Base-by-base conservation (phyloP, 2,888 invertebrate genomes). In the Corythucha ciliata region DNA sequence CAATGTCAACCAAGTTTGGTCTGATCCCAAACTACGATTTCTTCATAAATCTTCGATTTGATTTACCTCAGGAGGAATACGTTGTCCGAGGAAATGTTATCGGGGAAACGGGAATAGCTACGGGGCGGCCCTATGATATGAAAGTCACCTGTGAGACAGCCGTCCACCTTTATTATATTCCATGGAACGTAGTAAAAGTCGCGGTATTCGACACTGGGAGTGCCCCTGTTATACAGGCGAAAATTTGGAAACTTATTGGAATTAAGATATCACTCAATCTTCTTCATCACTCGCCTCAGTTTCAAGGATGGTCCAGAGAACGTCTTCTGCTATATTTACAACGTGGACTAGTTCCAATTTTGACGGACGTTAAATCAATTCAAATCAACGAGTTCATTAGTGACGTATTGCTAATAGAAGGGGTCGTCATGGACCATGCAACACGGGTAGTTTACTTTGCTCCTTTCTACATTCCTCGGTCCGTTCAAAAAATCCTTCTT, bases 331-430 rank as follows among this genome's bases (percentile, higher is more conserved):
- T 48, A 32, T 55, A 55, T 16, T 33, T 55, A 12, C 37, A 51
- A 24, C 36, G 48, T 33, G 27, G 47, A 2, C 22, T 51, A 12
- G 52, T 55, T 6, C 52, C 48, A 5, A 40, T 29, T 25, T 8
- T 55, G 5, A 41, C 14, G 14, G 41, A 34, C 24, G 40, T 51
- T 3, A 45, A 42, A 7, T 24, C 36, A 4, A 8, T 55, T 3
- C 41, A 52, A 10, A 24, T 55, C 25, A 52, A 29, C 21, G 55
- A 52, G 8, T 22, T 25, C 24, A 32, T 52, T 16, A 26, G 45
- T 27, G 55, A 55, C 18, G 39, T 55, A 5, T 49, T 55, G 12
- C 36, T 55, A 5, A 52, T 55, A 7, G 54, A 55, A 36, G 54
- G 54, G 2, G 45, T 33, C 24, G 8, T 55, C 20, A 52, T 52